Conservation (phyloP, 2,797 vertebrate species). For the Anguilla megastoma region DNA sequence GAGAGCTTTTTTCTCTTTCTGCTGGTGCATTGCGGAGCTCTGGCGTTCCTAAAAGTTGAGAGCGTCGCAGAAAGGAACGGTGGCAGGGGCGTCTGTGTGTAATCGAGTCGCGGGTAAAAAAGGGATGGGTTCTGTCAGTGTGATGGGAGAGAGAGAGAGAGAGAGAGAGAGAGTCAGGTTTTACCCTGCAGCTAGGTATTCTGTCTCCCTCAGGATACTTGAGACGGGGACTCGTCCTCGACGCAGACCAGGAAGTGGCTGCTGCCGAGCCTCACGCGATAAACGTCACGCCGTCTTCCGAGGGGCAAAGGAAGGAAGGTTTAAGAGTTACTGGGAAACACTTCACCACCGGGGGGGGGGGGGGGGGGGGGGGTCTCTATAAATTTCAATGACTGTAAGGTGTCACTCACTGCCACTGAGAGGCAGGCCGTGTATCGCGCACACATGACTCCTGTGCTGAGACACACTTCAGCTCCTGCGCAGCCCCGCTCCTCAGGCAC, state of each 20-base stretch:
- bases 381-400: not conserved
- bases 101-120: not conserved
- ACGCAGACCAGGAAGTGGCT: not conserved
- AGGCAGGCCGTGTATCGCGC: not conserved
- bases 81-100: no score
- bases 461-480: not conserved
- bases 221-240: not conserved
- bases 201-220: not conserved
- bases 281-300: not conserved
- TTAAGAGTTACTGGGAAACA: not conserved
- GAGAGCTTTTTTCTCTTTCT: not conserved
- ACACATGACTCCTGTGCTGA: not conserved
- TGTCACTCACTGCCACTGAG: not conserved
- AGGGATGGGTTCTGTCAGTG: not conserved
- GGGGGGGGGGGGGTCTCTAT: not conserved
- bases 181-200: not conserved
- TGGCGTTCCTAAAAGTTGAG: no score
- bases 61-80: no score
- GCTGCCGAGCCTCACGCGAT: not conserved
- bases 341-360: not conserved
- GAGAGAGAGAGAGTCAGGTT: slow-evolving; percentile 14
- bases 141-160: slow-evolving; percentile 24
- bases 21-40: not conserved
- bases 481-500: not conserved
- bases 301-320: not conserved